A percentile compares a stretch with the other conserved stretches of the same genome.
Conservation (phyloP, 2,888 invertebrate species). For the Eupithecia inturbata region DNA sequence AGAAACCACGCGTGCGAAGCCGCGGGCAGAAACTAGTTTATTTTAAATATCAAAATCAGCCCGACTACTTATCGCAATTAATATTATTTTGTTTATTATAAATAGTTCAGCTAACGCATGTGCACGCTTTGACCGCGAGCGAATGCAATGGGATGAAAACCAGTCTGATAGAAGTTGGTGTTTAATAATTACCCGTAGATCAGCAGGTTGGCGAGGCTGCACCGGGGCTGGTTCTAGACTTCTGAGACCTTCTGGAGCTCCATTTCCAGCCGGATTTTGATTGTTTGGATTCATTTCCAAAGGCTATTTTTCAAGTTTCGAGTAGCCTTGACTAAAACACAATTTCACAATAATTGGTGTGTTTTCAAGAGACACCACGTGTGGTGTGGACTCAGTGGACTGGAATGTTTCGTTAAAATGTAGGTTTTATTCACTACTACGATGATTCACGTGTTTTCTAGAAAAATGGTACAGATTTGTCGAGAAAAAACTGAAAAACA, state of each 20-base stretch:
- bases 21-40: no score
- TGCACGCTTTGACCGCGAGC: neutral
- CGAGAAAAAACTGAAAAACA: neutral
- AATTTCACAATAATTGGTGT: neutral
- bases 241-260: neutral
- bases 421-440: constrained; percentile 8
- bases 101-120: neutral
- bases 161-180: neutral
- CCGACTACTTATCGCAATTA: no score
- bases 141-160: neutral
- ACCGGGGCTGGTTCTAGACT: constrained; percentile 12
- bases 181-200: constrained; percentile 64
- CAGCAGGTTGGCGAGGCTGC: constrained; percentile 70
- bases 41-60: no score
- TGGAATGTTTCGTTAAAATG: neutral
- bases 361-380: constrained; percentile 12
- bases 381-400: neutral
- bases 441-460: constrained; percentile 21
- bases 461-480: constrained; percentile 5
- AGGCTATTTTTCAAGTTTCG: constrained; percentile 12
- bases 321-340: neutral
- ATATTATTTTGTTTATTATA: neutral
- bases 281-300: constrained; percentile 54
- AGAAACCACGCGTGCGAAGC: no score
- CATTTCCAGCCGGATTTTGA: constrained; percentile 47